These are phyloP conservation scores for Hydropotes inermis DNA, from an alignment of 2,113 vertebrate genomes.

Conservation along the genomic window DNA sequence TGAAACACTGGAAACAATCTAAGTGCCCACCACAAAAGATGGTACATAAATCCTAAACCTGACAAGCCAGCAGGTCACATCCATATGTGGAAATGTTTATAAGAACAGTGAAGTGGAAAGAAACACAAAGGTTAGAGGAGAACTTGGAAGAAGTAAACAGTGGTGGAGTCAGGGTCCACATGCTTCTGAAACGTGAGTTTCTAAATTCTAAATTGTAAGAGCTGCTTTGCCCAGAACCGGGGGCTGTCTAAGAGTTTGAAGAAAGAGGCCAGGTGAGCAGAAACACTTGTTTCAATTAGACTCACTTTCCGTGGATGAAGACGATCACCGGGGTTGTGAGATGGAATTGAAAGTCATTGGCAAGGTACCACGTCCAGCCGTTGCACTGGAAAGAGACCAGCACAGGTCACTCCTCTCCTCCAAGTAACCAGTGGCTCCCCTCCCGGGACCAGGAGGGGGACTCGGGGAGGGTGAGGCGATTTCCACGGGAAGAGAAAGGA, in stretches of 20 bases:
- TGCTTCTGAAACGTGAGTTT: background rate
- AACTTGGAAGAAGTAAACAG: accelerated
- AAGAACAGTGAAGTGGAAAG: background rate
- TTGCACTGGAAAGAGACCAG: conserved; percentile 81
- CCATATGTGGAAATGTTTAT: background rate
- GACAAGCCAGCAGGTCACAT: background rate
- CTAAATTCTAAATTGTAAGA: background rate
- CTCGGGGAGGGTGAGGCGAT: background rate
- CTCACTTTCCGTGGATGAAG: conserved; percentile 81
- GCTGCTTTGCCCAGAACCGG: no score
- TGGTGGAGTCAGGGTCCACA: accelerated
- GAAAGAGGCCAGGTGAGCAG: background rate
- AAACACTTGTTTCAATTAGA: conserved; percentile 33
- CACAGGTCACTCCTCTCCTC: background rate
- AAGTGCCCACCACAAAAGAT: background rate
- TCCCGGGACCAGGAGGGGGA: background rate
- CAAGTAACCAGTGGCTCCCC: accelerated
- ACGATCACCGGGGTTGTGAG: conserved; percentile 83
- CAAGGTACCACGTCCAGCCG: conserved; percentile 91
- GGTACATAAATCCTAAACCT: background rate
- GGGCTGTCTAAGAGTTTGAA: accelerated
- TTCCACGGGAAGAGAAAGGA: background rate
- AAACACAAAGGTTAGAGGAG: background rate
- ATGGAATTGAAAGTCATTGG: conserved; percentile 90
- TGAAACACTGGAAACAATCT: background rate